Base-by-base conservation (phyloP, 2,797 vertebrate species). In the Liasis olivaceus region DNA sequence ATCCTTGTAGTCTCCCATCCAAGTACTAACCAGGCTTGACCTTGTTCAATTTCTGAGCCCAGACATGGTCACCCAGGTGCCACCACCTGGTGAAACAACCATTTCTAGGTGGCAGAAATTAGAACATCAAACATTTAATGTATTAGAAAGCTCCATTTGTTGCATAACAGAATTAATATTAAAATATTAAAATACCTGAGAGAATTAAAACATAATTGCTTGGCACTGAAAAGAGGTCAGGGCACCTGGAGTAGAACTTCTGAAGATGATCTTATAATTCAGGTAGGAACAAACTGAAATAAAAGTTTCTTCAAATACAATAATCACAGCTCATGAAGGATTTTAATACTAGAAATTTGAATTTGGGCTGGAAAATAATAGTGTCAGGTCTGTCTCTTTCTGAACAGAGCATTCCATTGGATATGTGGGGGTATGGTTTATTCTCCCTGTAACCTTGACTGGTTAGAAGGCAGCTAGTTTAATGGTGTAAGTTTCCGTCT, bases 401-500 rank as follows among this genome's bases (percentile, higher is more conserved):
- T 62, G 17, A 26, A 24, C 14, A 9, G 22, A 58, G 56, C 8
- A 1, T 42, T 36, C 26, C 24, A n/a, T 59, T 51, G 14, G n/a
- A 20, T 28, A 28, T 42, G 4, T 54, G 81, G 26, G 6, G 69
- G 15, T 72, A 31, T 51, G 9, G 1, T 31, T 2, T 13, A 36
- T 9, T 54, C 36, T n/a, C 72, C 14, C 3, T 87, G 51, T 47
- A 56, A 20, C 1, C n/a, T 31, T 47, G 36, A 42, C 3, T 36
- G 22, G 15, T 17, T n/a, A 0, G 0, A 88, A 66, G 63, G n/a
- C 88, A 4, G 3, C 20, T 28, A 31, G 24, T 47, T 31, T 89
- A 42, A 90, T 0, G 87, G 66, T 26, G 95, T 93, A 13, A 92
- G 26, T 95, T 77, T 94, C 77, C 97, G 90, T 85, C 94, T 36